Base-by-base conservation (phyloP, 2,797 vertebrate species). In the Tapirus indicus region DNA sequence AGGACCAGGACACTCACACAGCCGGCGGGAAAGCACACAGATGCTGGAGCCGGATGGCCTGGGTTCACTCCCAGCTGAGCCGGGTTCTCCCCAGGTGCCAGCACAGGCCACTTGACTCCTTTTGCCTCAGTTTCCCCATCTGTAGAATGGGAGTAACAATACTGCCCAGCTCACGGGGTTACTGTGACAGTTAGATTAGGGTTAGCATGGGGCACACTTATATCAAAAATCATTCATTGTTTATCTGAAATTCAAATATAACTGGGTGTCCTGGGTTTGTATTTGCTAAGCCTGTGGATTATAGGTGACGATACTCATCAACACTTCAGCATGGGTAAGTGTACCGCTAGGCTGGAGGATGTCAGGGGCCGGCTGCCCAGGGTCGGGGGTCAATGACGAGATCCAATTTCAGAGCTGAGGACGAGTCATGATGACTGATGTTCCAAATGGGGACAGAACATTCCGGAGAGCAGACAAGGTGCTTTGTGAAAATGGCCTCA, bases 261-360 rank as follows among this genome's bases (percentile, higher is more conserved):
- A 5, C 21, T 1, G 38, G 27, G 32, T 6, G 3, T 49, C 62
- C 92, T 8, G 17, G 13, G 38, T 11, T 44, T 41, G 27, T 3
- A 1, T 1, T 20, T 32, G 62, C 32, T 47, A 13, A 13, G 20
- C 14, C 64, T 71, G 74, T 5, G 38, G 38, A 14, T 18, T 6
- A 1, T 47, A 32, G 3, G 3, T 7, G 21, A 29, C 1, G n/a
- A 29, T 1, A 6, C 4, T 4, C 10, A 9, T 4, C 38, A 2
- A 6, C 3, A 16, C 14, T 14, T 18, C n/a, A 47, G 52, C 38
- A 7, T 3, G 49, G 1, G 23, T 25, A 13, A 38, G 47, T 6
- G 7, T 8, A 16, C 7, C 52, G 32, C 49, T 27, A 16, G 64
- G 52, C 29, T 49, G 21, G 44, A 84, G 56, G 32, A 27, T 8